Evolutionary conservation across 2,888 invertebrate genomes (phyloP).

Genomic region (Lasioglossum vierecki): DNA sequence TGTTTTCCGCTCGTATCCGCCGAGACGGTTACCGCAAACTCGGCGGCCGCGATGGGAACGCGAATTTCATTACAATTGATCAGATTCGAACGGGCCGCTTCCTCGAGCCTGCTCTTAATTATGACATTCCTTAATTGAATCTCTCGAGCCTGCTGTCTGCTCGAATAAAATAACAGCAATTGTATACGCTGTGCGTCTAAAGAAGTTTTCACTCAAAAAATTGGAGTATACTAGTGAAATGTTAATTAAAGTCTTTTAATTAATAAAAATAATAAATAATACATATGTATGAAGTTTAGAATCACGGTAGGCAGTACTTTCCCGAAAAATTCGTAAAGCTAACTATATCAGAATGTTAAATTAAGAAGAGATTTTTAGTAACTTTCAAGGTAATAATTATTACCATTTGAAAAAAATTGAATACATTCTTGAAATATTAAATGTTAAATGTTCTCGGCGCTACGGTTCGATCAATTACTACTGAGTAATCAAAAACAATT

Average conservation of each 20-base stretch:
- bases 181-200: too few species aligned
- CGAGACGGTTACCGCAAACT: slow-evolving; percentile 18
- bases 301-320: too few species aligned
- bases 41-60: neutral
- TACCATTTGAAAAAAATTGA: neutral
- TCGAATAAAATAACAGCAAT: too few species aligned
- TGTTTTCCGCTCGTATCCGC: neutral
- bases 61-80: slow-evolving; percentile 16
- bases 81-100: neutral
- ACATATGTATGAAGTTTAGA: neutral
- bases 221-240: neutral
- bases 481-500: too few species aligned
- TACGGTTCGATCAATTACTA: too few species aligned
- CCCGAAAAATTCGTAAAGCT: neutral
- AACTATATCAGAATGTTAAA: too few species aligned
- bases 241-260: neutral
- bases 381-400: too few species aligned
- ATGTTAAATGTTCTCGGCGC: too few species aligned
- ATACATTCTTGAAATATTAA: neutral
- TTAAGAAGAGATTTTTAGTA: too few species aligned
- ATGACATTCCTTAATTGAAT: neutral
- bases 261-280: too few species aligned
- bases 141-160: too few species aligned
- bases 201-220: neutral
- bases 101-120: neutral